These are phyloP conservation scores for Brachionus sp. DNA, from an alignment of 1,140 invertebrate species.

Conservation along the genomic window DNA sequence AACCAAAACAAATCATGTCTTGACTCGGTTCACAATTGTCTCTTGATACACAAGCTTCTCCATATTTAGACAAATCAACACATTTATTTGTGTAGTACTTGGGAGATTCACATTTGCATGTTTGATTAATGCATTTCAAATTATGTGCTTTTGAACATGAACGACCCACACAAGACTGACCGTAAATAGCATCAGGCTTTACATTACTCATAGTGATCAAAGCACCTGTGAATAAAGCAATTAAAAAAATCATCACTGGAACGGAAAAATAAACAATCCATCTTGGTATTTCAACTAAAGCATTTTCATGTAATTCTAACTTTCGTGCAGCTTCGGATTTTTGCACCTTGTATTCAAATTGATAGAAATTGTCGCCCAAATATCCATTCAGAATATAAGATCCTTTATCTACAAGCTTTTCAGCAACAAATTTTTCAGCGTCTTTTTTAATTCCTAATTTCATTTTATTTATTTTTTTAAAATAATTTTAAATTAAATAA, in stretches of 20 bases:
- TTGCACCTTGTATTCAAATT: conserved; percentile 3
- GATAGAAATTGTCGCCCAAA: background rate
- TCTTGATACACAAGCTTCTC: background rate
- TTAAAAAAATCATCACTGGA: background rate
- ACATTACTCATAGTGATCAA: background rate
- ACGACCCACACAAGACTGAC: background rate
- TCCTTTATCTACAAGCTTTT: background rate
- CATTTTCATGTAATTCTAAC: background rate
- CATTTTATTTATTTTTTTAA: conserved; percentile 1
- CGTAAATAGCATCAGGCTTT: background rate
- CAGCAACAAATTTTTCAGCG: conserved; percentile 2
- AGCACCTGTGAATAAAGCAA: background rate
- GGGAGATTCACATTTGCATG: background rate
- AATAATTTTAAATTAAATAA: no score
- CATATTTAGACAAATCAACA: background rate
- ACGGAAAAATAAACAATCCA: conserved; percentile 15
- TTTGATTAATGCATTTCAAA: background rate
- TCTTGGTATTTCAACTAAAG: conserved; percentile 4
- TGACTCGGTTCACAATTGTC: background rate
- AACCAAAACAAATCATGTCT: background rate
- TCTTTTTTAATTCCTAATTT: background rate
- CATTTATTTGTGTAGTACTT: conserved; percentile 15
- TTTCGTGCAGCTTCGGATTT: conserved; percentile 7
- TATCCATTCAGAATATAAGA: conserved; percentile 10
- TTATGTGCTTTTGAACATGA: background rate